These are phyloP conservation scores for Rhea americana DNA, from an alignment of 2,113 vertebrate species.

Conservation along the genomic window DNA sequence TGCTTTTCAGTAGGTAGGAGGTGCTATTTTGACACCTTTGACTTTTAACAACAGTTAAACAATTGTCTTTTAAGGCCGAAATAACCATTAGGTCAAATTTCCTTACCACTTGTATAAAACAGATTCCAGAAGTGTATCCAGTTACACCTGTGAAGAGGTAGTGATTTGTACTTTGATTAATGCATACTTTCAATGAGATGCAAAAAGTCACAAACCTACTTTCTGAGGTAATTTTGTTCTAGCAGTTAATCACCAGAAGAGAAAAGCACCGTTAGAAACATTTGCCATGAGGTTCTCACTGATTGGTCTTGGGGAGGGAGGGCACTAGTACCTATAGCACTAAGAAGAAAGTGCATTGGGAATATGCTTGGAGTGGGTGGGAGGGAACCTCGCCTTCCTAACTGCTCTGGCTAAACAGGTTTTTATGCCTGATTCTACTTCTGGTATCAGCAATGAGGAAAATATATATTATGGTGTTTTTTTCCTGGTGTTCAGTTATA, in stretches of 20 bases:
- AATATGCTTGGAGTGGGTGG: background rate
- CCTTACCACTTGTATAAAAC: background rate
- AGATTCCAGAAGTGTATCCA: accelerated
- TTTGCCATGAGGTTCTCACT: background rate
- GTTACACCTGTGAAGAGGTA: background rate
- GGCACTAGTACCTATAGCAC: background rate
- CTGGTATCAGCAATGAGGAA: background rate
- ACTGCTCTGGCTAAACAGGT: background rate
- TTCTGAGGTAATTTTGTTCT: background rate
- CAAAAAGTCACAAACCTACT: background rate
- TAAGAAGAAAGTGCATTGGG: background rate
- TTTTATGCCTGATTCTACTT: background rate
- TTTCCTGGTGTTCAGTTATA: background rate
- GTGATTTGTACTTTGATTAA: background rate
- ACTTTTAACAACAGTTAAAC: background rate
- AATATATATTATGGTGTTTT: background rate
- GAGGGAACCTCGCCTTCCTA: too few relatives aligned
- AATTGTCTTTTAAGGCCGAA: background rate
- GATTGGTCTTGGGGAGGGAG: accelerated
- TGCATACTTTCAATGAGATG: background rate
- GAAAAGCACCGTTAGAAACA: background rate
- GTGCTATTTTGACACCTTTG: background rate
- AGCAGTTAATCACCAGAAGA: background rate
- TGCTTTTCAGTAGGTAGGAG: background rate
- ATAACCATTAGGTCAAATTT: background rate